Evolutionary conservation across 2,113 vertebrate genomes (phyloP).

Genomic region (Scortum barcoo): DNA sequence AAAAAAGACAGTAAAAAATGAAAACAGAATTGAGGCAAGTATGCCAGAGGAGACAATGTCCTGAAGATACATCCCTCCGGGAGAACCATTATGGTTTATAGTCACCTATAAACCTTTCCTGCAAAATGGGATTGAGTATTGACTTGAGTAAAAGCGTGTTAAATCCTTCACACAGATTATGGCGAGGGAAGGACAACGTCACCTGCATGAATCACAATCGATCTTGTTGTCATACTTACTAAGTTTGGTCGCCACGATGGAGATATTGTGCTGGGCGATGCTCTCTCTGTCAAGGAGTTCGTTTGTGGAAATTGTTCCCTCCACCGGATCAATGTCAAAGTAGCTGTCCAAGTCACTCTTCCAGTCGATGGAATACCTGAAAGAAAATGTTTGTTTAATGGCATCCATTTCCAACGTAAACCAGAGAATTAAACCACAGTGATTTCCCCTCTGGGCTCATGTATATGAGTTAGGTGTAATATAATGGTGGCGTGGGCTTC

Average conservation of each 20-base stretch:
- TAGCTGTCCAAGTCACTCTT: slow-evolving; percentile 94
- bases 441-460: slow-evolving; percentile 48
- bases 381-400: slow-evolving; percentile 62
- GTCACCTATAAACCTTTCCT: slow-evolving; percentile 74
- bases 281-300: slow-evolving; percentile 94
- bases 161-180: slow-evolving; percentile 75
- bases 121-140: slow-evolving; percentile 78
- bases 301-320: slow-evolving; percentile 96
- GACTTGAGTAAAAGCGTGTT: slow-evolving; percentile 74
- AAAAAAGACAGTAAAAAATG: slow-evolving; percentile 65
- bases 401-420: slow-evolving; percentile 51
- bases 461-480: slow-evolving; percentile 69
- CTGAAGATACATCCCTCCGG: slow-evolving; percentile 63
- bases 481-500: slow-evolving; percentile 60
- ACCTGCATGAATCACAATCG: slow-evolving; percentile 49
- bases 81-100: slow-evolving; percentile 75
- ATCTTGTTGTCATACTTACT: slow-evolving; percentile 90
- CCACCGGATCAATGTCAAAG: slow-evolving; percentile 93
- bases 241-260: slow-evolving; percentile 96
- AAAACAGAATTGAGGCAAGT: slow-evolving; percentile 59
- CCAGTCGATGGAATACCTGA: slow-evolving; percentile 97
- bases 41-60: slow-evolving; percentile 67
- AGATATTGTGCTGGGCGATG: slow-evolving; percentile 94
- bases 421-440: slow-evolving; percentile 37
- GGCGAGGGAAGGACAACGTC: slow-evolving; percentile 45